phyloP scores from a whole-genome alignment of 2,888 invertebrate species.

The Scrobipalpa costella region DNA sequence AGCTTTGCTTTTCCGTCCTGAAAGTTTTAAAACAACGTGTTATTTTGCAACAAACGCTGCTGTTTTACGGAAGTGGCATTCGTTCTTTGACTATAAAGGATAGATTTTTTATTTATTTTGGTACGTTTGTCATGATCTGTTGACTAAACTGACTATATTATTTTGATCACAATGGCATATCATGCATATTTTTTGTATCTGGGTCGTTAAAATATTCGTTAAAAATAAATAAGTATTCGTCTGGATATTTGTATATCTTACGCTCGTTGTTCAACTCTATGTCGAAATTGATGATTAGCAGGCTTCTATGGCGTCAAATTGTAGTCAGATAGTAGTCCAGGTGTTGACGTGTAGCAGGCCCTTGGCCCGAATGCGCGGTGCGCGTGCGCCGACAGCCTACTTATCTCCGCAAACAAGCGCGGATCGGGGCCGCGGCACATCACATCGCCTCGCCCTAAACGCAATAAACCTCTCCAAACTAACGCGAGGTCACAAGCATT shows the following conservation, averaged over 20 bases:
- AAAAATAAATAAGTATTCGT: no score
- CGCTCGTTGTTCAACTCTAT: no score
- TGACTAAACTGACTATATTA: no score
- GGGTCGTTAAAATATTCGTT: no score
- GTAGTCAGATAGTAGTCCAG: neutral
- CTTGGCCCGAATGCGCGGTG: constrained; percentile 21
- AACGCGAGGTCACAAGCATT: neutral
- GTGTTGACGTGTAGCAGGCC: neutral
- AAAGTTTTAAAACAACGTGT: neutral
- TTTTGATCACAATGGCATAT: no score
- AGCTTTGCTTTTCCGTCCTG: neutral
- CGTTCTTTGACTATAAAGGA: neutral
- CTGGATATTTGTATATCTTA: no score
- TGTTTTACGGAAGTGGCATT: neutral
- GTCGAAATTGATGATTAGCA: no score
- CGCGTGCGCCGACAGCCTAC: neutral
- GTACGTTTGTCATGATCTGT: no score
- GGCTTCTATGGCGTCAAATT: neutral
- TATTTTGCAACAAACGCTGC: neutral
- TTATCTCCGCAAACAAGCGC: neutral
- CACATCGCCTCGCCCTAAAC: neutral
- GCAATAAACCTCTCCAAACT: constrained; percentile 15
- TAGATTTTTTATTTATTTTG: no score
- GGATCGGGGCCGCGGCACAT: no score
- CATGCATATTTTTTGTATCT: no score